These are phyloP conservation scores for Lophochroa leadbeateri DNA, from an alignment of 2,113 vertebrate species.

Conservation along the genomic window DNA sequence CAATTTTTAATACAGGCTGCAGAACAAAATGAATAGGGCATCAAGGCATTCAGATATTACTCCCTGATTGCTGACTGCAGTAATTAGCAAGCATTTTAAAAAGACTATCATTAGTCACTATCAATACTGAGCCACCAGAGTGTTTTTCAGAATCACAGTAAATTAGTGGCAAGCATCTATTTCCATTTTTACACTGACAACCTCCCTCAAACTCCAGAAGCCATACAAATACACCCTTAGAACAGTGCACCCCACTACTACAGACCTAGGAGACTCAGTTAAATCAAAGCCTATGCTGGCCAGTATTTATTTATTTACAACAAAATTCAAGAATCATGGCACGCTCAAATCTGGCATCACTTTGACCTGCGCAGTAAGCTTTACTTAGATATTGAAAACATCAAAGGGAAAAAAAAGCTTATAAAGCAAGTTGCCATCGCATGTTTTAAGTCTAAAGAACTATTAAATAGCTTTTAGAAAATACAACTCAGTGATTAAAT, in stretches of 20 bases:
- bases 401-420: neutral
- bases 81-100: neutral
- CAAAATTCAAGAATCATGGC: neutral
- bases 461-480: neutral
- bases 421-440: neutral
- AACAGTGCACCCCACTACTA: neutral
- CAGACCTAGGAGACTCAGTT: neutral
- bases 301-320: neutral
- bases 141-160: neutral
- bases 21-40: neutral
- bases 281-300: neutral
- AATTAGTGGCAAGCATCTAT: neutral
- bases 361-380: neutral
- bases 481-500: neutral
- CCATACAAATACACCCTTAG: neutral
- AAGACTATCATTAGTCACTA: neutral
- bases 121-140: neutral
- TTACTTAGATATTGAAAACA: neutral
- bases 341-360: neutral
- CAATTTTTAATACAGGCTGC: neutral
- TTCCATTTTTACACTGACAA: neutral
- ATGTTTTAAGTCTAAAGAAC: neutral
- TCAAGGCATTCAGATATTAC: neutral
- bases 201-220: neutral
- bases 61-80: neutral